phyloP scores from a whole-genome alignment of 2,797 vertebrate genomes.

The Anguilla marmorata region DNA sequence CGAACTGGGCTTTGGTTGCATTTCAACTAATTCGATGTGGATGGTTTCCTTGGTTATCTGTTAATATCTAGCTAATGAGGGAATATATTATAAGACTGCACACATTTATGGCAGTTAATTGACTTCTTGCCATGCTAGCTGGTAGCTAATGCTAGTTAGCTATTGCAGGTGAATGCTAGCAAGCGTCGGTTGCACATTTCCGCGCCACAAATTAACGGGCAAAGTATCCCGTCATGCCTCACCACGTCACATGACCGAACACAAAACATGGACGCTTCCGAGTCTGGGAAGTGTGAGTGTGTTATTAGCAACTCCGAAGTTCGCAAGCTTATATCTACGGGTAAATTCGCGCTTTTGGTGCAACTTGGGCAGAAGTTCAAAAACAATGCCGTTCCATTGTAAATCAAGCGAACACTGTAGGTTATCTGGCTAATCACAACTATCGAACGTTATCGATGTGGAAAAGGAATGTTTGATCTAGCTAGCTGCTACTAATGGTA shows the following conservation, averaged over 20 bases:
- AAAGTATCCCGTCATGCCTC: conserved; percentile 14
- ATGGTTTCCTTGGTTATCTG: too few species aligned
- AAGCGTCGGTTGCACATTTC: background rate
- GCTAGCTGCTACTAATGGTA: background rate
- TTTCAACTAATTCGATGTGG: too few species aligned
- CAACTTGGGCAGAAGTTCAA: background rate
- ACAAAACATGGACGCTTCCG: conserved; percentile 30
- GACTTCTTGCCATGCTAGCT: background rate
- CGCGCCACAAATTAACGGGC: background rate
- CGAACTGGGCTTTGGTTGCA: too few species aligned
- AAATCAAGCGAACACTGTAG: background rate
- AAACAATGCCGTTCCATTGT: background rate
- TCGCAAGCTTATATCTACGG: background rate
- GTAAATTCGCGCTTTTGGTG: background rate
- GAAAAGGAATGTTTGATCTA: background rate
- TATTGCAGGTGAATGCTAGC: background rate
- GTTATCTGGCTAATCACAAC: background rate
- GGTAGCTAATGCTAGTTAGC: background rate
- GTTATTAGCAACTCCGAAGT: conserved; percentile 18
- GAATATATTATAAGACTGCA: too few species aligned
- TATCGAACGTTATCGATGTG: background rate
- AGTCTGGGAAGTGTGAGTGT: conserved; percentile 13
- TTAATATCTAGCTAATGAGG: too few species aligned
- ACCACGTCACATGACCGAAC: conserved; percentile 43
- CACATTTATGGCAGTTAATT: too few species aligned